Conservation (phyloP, 2,888 invertebrate genomes). For the Tetropium fuscum region DNA sequence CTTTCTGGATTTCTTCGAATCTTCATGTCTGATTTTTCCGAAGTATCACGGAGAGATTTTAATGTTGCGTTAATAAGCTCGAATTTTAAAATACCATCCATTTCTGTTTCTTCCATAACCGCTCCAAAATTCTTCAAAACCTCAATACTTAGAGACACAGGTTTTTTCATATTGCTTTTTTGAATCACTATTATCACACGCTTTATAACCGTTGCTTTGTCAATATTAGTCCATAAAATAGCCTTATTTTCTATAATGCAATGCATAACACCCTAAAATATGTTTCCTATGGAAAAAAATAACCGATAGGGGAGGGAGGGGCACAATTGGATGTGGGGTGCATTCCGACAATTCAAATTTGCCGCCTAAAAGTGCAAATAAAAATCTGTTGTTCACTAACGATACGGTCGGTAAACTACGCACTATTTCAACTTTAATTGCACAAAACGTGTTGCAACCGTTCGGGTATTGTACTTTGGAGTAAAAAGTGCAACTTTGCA, state of each 20-base stretch:
- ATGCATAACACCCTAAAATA: constrained; percentile 38
- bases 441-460: no score
- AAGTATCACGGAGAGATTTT: constrained; percentile 31
- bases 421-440: no score
- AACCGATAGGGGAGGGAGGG: no score
- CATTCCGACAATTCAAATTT: no score
- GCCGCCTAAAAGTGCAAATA: no score
- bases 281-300: background rate
- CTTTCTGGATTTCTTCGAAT: constrained; percentile 53
- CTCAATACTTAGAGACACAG: constrained; percentile 45
- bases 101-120: constrained; percentile 37
- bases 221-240: constrained; percentile 25
- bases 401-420: no score
- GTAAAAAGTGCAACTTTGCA: no score
- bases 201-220: constrained; percentile 35
- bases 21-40: constrained; percentile 39
- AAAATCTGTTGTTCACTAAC: no score
- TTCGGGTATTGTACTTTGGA: no score
- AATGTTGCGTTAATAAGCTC: constrained; percentile 44
- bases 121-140: constrained; percentile 39
- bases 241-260: constrained; percentile 33
- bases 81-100: constrained; percentile 42
- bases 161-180: constrained; percentile 52
- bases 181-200: constrained; percentile 46
- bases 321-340: no score